Base-by-base conservation (phyloP, 2,888 invertebrate genomes). In the Venusia cambrica region DNA sequence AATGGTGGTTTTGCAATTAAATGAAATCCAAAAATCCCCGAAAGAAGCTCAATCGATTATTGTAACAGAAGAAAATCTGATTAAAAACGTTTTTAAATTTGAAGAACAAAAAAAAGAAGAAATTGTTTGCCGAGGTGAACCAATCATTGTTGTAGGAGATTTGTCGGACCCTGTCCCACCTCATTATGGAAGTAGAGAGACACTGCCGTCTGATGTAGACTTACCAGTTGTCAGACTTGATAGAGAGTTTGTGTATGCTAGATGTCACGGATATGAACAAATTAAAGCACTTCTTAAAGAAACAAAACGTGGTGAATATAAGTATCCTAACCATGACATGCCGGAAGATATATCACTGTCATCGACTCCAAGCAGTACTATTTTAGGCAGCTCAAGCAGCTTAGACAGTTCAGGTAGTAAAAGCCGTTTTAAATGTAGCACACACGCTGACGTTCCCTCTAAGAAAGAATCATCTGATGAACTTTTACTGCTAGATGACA, bases 1-100 rank as follows among this genome's bases (percentile, higher is more conserved):
- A 55, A 62, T 87, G 70, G 68, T 85, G 9, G 61, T 83, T 12
- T 58, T 87, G 31, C 87, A 87, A 50, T 45, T 87, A 25, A 78
- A 78, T 48, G 84, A 87, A 63, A 69, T 87, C 8, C 62, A 71
- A 50, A 78, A 71, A 49, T 39, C 51, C n/a, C 75, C 75, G 2
- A 31, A 49, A 20, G 46, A 48, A 2, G 38, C 32, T 11, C 27
- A 62, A 10, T 54, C 70, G 15, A 68, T 83, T 40, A 55, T 87
- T 36, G 20, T 75, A 18, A 62, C 76, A 7, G 55, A 62, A 42
- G 57, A 69, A 10, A 49, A 54, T n/a, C n/a, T n/a, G 0, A 29
- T 59, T 10, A 25, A 46, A 24, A 76, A 73, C 45, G 16, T 61
- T 12, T 72, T 76, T 44, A 39, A 64, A 32, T 83, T 84, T 56